A percentile compares a stretch with the other conserved stretches of the same genome.
Evolutionary conservation across 1,140 invertebrate genomes (phyloP).

Genomic region (Orius insidiosus): DNA sequence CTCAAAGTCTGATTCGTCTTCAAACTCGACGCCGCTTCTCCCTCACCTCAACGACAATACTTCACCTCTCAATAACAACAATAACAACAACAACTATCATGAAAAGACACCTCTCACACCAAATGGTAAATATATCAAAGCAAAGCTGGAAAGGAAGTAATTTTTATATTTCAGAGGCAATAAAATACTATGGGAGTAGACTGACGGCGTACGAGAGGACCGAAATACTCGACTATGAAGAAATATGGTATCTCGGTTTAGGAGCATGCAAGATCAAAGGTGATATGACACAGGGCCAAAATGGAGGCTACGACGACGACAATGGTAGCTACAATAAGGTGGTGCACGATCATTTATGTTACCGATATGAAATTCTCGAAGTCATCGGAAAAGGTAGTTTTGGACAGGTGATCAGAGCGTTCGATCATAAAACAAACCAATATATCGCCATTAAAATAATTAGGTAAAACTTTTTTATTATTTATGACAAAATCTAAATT

Average conservation of each 20-base stretch:
- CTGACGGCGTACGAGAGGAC: slow-evolving; percentile 71
- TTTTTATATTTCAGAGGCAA: slow-evolving; percentile 44
- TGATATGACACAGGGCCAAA: slow-evolving; percentile 55
- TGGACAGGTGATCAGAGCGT: slow-evolving; percentile 84
- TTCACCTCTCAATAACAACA: slow-evolving; percentile 16
- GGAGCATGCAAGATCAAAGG: slow-evolving; percentile 70
- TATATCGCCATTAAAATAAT: slow-evolving; percentile 96
- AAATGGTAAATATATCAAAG: slow-evolving; percentile 15
- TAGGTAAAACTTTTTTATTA: slow-evolving; percentile 30
- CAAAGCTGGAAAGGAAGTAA: slow-evolving; percentile 3
- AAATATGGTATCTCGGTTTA: slow-evolving; percentile 77
- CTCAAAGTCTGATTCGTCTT: slow-evolving; percentile 15
- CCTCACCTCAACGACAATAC: slow-evolving; percentile 18
- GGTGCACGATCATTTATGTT: slow-evolving; percentile 84
- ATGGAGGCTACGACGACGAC: slow-evolving; percentile 77
- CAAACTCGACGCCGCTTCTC: slow-evolving; percentile 16
- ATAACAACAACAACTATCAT: slow-evolving; percentile 18
- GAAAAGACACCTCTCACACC: slow-evolving; percentile 19
- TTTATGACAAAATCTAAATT: not conserved
- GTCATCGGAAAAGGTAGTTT: slow-evolving; percentile 93
- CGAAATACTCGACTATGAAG: slow-evolving; percentile 70
- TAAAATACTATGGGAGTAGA: slow-evolving; percentile 58
- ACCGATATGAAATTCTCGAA: slow-evolving; percentile 88
- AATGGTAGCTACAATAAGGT: slow-evolving; percentile 87
- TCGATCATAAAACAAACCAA: slow-evolving; percentile 83